phyloP scores from a whole-genome alignment of 2,888 invertebrate genomes.

The Synergus itoensis region DNA sequence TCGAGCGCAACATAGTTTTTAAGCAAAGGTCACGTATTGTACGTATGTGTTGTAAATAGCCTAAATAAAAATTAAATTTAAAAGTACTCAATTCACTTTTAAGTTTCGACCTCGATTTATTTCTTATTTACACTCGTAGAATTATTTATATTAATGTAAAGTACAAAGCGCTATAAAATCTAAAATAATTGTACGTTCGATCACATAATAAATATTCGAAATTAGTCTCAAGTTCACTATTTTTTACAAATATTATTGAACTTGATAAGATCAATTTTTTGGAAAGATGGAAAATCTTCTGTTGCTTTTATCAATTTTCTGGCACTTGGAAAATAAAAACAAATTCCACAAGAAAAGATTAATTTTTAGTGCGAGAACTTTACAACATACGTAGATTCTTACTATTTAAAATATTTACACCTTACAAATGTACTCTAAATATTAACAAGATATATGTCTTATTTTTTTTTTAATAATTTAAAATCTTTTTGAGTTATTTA shows the following conservation, averaged over 20 bases:
- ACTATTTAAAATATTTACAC: neutral
- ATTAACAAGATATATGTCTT: neutral
- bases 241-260: constrained; percentile 7
- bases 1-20: constrained; percentile 71
- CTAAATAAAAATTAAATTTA: constrained; percentile 77
- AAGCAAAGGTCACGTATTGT: constrained; percentile 77
- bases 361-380: neutral
- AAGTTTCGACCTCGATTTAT: constrained; percentile 1
- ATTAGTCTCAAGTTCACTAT: neutral
- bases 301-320: neutral
- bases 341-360: neutral
- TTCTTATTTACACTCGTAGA: constrained; percentile 17
- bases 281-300: neutral
- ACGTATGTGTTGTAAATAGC: constrained; percentile 78
- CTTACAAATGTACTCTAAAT: neutral
- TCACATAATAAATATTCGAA: constrained; percentile 27
- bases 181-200: constrained; percentile 29
- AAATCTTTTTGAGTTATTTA: neutral
- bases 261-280: neutral
- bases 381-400: neutral
- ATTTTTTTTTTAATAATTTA: neutral
- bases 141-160: constrained; percentile 28
- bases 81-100: constrained; percentile 61
- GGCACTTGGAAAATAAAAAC: neutral
- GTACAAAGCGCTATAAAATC: constrained; percentile 33